A percentile compares a stretch with the other conserved stretches of the same genome.
Conservation (phyloP, 2,797 vertebrate species). For the Lutjanus argentimaculatus region DNA sequence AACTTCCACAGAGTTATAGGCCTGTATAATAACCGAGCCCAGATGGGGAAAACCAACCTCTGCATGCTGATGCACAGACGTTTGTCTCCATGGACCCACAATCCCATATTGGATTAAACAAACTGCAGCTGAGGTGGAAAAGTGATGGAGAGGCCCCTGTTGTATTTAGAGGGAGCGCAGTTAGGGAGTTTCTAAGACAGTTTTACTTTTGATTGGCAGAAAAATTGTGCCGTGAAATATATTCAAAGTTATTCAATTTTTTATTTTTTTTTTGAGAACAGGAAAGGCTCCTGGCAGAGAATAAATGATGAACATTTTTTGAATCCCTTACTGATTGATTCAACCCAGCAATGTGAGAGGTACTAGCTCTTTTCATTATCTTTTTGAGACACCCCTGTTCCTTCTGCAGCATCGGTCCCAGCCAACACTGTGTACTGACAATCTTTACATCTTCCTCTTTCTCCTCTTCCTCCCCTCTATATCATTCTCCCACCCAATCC, state of each 20-base stretch:
- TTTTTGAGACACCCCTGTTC: constrained; percentile 54
- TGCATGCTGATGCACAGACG: constrained; percentile 63
- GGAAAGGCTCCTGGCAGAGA: constrained; percentile 65
- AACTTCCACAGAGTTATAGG: constrained; percentile 50
- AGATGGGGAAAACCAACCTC: constrained; percentile 65
- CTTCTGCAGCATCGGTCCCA: constrained; percentile 36
- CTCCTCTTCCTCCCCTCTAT: constrained; percentile 27
- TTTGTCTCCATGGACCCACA: constrained; percentile 53
- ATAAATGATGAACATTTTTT: constrained; percentile 71
- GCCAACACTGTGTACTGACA: constrained; percentile 49
- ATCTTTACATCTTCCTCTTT: constrained; percentile 44
- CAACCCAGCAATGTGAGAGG: constrained; percentile 58
- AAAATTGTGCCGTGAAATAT: constrained; percentile 67
- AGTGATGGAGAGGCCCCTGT: constrained; percentile 37
- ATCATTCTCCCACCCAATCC: constrained; percentile 39
- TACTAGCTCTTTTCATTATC: constrained; percentile 62
- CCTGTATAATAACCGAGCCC: constrained; percentile 58
- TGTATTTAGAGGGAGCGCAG: constrained; percentile 49
- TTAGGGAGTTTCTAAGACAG: constrained; percentile 44
- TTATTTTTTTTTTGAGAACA: constrained; percentile 47
- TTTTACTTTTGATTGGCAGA: constrained; percentile 72
- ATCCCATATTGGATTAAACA: constrained; percentile 63
- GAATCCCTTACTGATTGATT: constrained; percentile 65
- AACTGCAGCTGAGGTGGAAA: constrained; percentile 55
- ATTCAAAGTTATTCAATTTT: constrained; percentile 64